Evolutionary conservation across 2,113 vertebrate genomes (phyloP).

Genomic region (Geococcyx californianus): DNA sequence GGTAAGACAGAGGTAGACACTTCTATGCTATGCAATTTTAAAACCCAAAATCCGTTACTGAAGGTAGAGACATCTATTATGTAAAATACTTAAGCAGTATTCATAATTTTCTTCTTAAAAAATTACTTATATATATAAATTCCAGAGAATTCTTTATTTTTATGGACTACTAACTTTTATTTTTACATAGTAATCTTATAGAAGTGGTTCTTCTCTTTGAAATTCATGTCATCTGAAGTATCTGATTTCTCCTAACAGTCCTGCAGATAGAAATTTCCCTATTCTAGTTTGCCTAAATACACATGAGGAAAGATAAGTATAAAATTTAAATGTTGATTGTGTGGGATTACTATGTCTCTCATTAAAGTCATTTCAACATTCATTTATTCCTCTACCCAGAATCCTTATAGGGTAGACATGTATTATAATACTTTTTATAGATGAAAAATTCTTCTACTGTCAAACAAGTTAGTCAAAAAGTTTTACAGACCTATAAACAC

Average conservation of each 20-base stretch:
- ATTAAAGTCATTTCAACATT: not conserved
- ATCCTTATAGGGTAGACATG: not conserved
- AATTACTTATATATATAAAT: not conserved
- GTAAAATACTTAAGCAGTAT: not conserved
- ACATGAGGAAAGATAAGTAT: not conserved
- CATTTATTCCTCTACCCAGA: slow-evolving; percentile 13
- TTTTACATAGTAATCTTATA: not conserved
- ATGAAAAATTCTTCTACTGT: not conserved
- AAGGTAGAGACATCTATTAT: not conserved
- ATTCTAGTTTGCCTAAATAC: not conserved
- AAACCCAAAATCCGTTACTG: not conserved
- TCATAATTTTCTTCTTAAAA: not conserved
- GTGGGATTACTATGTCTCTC: not conserved
- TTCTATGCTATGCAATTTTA: not conserved
- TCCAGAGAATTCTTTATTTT: not conserved
- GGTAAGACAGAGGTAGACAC: not conserved
- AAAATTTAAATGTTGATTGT: slow-evolving; percentile 12
- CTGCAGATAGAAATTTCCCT: not conserved
- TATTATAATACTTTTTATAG: not conserved
- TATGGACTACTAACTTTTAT: not conserved
- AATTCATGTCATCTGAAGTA: not conserved
- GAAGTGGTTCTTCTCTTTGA: not conserved
- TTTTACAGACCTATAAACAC: not conserved
- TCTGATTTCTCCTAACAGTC: not conserved
- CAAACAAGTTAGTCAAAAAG: not conserved